Conservation (phyloP, 2,797 vertebrate species). For the Artibeus lituratus region DNA sequence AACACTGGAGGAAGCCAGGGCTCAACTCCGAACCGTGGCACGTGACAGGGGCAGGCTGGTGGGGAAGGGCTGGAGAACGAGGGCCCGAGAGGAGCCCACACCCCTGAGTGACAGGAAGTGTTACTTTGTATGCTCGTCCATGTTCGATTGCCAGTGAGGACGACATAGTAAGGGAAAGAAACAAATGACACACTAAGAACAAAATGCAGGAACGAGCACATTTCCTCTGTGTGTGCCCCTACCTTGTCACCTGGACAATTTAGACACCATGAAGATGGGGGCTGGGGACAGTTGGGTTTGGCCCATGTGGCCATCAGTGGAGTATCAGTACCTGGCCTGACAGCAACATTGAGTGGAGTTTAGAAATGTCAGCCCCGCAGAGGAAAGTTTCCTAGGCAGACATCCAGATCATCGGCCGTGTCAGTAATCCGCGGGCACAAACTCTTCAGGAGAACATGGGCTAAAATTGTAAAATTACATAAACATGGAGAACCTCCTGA, state of each 20-base stretch:
- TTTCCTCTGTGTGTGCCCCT: not conserved
- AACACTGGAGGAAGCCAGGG: not conserved
- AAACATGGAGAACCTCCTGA: not conserved
- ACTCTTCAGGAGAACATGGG: not conserved
- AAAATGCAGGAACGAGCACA: not conserved
- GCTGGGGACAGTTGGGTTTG: not conserved
- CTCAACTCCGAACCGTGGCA: too few species aligned
- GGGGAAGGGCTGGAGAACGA: not conserved
- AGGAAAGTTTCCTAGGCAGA: not conserved
- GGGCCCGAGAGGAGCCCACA: too few species aligned
- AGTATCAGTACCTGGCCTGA: not conserved
- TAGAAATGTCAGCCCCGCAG: not conserved
- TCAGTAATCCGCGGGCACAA: not conserved
- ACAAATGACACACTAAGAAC: not conserved
- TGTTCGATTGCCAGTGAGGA: not conserved
- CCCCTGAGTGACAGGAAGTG: fast-evolving
- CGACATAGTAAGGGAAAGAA: not conserved
- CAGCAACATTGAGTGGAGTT: not conserved
- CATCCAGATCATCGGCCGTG: not conserved
- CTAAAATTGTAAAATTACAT: not conserved
- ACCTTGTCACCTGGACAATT: not conserved
- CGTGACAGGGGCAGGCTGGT: fast-evolving
- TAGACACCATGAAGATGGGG: not conserved
- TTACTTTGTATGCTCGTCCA: not conserved
- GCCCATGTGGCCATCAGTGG: too few species aligned